Conservation (phyloP, 2,888 invertebrate genomes). For the Plutella xylostella region DNA sequence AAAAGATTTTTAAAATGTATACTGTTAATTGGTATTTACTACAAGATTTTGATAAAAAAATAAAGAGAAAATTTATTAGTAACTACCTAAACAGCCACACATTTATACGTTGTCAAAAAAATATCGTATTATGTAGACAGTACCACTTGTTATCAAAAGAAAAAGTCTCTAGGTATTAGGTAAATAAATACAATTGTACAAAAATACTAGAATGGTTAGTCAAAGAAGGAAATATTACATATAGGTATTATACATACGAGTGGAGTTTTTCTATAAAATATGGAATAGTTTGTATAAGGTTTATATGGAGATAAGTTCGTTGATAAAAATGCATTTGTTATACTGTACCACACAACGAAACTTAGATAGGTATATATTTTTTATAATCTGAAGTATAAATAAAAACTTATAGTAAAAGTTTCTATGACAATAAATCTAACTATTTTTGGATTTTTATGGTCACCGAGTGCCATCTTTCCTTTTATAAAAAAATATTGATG, state of each 20-base stretch:
- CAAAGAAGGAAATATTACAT: too few relatives aligned
- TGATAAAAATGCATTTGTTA: conserved; percentile 28
- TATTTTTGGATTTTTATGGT: conserved; percentile 30
- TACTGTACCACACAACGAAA: conserved; percentile 21
- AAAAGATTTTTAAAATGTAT: too few relatives aligned
- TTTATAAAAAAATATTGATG: not conserved
- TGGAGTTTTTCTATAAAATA: too few relatives aligned
- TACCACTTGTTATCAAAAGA: too few relatives aligned
- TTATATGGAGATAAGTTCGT: conserved; percentile 13
- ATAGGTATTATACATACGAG: too few relatives aligned
- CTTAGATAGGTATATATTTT: conserved; percentile 6
- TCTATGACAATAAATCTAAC: not conserved
- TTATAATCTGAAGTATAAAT: conserved; percentile 2
- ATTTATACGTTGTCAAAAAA: too few relatives aligned
- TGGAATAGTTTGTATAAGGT: conserved; percentile 4
- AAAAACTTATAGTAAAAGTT: conserved; percentile 26
- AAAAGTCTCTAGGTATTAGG: too few relatives aligned
- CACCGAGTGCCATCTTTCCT: conserved; percentile 54
- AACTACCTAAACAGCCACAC: too few relatives aligned
- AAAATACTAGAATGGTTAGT: conserved; percentile 27
- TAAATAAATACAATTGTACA: conserved; percentile 25
- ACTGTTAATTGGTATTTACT: too few relatives aligned
- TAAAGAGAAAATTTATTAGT: too few relatives aligned
- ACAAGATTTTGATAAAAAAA: too few relatives aligned
- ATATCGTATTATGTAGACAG: too few relatives aligned